These are phyloP conservation scores for Aplocera efformata DNA, from an alignment of 2,888 invertebrate species.

Conservation along the genomic window DNA sequence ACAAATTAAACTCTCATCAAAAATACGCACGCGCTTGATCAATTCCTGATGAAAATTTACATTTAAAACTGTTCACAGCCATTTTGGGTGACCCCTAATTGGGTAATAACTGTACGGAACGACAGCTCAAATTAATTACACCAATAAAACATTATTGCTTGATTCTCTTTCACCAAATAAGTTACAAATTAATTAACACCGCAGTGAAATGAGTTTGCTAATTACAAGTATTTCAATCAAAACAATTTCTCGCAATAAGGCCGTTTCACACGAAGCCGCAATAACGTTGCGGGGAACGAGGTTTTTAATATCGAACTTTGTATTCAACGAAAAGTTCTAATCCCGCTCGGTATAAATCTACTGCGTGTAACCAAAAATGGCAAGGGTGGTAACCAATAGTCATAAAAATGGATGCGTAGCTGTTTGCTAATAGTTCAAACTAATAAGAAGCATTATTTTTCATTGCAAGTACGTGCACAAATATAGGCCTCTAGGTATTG, in stretches of 20 bases:
- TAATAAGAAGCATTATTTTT: too few relatives aligned
- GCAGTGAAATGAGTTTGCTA: slow-evolving; percentile 13
- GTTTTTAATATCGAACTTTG: slow-evolving; percentile 5
- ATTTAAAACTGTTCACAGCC: not conserved
- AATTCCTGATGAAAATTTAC: not conserved
- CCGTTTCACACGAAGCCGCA: slow-evolving; percentile 5
- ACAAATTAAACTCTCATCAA: too few relatives aligned
- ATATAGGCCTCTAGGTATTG: too few relatives aligned
- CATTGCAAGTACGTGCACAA: too few relatives aligned
- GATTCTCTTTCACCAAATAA: slow-evolving; percentile 8
- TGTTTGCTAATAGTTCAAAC: too few relatives aligned
- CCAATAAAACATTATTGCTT: slow-evolving; percentile 16
- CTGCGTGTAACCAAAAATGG: too few relatives aligned
- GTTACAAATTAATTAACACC: slow-evolving; percentile 15
- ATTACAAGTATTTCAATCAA: slow-evolving; percentile 20
- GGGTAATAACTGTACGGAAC: not conserved
- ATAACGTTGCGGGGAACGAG: slow-evolving; percentile 1
- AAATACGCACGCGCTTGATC: too few relatives aligned
- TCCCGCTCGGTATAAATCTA: not conserved
- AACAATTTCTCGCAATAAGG: slow-evolving; percentile 2
- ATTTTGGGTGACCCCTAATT: slow-evolving; percentile 3
- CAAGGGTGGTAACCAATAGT: too few relatives aligned
- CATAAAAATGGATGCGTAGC: too few relatives aligned
- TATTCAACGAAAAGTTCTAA: not conserved
- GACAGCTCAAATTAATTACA: slow-evolving; percentile 4